phyloP scores from a whole-genome alignment of 2,888 invertebrate species.

The Eupsilia transversa region DNA sequence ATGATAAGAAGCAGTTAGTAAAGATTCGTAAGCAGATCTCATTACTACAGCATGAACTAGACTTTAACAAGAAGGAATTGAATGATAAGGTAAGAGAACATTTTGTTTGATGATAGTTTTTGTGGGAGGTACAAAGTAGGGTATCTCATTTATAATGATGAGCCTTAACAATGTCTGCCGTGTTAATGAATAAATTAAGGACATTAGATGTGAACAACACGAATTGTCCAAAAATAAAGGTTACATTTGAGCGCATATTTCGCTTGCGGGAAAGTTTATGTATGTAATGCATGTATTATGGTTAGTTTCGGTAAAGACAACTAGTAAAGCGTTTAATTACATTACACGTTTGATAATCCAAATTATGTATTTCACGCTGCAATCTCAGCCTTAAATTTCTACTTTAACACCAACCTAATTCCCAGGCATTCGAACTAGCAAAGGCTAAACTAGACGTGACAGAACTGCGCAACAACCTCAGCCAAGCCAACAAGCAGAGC shows the following conservation, averaged over 20 bases:
- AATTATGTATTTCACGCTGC: too few species aligned
- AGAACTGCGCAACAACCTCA: constrained; percentile 84
- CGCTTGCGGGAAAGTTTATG: too few species aligned
- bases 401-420: background rate
- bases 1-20: constrained; percentile 91
- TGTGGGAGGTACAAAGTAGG: constrained; percentile 11
- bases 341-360: too few species aligned
- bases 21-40: constrained; percentile 87
- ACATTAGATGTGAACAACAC: constrained; percentile 1
- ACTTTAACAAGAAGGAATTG: constrained; percentile 87
- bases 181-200: constrained; percentile 21
- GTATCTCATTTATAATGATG: constrained; percentile 2
- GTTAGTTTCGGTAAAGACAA: too few species aligned
- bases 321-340: too few species aligned
- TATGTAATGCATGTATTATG: too few species aligned
- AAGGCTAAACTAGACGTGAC: constrained; percentile 88
- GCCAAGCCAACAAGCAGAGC: constrained; percentile 87
- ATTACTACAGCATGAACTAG: constrained; percentile 85
- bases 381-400: too few species aligned
- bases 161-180: too few species aligned
- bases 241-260: too few species aligned
- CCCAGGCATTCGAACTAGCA: constrained; percentile 88
- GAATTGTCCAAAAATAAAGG: too few species aligned
- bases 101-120: background rate
- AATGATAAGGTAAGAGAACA: constrained; percentile 83